These are phyloP conservation scores for Turnix velox DNA, from an alignment of 2,113 vertebrate genomes.

Conservation along the genomic window DNA sequence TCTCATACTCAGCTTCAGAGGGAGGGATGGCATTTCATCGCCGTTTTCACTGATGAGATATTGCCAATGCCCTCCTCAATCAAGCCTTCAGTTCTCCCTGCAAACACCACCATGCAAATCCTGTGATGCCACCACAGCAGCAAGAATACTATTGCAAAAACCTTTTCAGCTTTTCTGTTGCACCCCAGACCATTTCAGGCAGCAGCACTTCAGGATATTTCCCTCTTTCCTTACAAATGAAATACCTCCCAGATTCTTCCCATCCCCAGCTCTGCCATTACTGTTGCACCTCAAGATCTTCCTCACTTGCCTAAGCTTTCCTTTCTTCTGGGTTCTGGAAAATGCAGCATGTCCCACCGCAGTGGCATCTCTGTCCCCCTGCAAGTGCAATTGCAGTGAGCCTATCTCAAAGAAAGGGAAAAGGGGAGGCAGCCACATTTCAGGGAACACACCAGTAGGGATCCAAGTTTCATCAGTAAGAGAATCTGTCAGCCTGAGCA, in stretches of 20 bases:
- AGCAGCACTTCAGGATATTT: not conserved
- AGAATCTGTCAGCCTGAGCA: not conserved
- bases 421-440: not conserved
- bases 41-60: not conserved
- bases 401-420: not conserved
- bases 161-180: not conserved
- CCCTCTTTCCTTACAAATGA: not conserved
- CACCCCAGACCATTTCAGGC: not conserved
- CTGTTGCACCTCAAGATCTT: not conserved
- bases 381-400: not conserved
- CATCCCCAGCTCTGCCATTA: not conserved
- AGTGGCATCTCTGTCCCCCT: not conserved
- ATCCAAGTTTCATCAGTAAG: not conserved
- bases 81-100: not conserved
- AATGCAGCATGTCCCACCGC: rapidly evolving
- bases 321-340: not conserved
- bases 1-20: not conserved
- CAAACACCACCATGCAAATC: not conserved
- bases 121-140: not conserved
- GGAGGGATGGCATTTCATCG: not conserved
- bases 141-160: not conserved
- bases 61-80: not conserved
- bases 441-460: not conserved
- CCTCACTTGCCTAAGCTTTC: not conserved
- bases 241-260: not conserved